A percentile compares a stretch with the other conserved stretches of the same genome.
phyloP scores from a whole-genome alignment of 1,140 invertebrate genomes.

The Cecropterus lyciades region DNA sequence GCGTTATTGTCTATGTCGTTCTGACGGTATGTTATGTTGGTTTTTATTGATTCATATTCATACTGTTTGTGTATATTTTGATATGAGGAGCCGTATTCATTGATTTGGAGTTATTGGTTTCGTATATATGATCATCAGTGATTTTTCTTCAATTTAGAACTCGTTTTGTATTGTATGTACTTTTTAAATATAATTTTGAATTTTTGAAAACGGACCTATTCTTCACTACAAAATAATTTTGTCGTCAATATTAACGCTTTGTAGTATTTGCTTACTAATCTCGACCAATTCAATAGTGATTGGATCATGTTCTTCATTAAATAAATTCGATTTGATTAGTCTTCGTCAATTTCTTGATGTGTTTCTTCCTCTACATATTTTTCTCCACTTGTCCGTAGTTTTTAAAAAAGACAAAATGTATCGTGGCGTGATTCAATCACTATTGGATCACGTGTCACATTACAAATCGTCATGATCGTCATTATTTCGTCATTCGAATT shows the following conservation, averaged over 20 bases:
- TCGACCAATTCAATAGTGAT: slow-evolving; percentile 52
- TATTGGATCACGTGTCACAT: slow-evolving; percentile 50
- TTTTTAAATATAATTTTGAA: slow-evolving; percentile 40
- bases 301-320: slow-evolving; percentile 43
- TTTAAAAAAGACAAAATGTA: slow-evolving; percentile 8
- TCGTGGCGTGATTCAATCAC: slow-evolving; percentile 47
- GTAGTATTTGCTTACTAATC: slow-evolving; percentile 45
- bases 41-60: slow-evolving; percentile 37
- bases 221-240: slow-evolving; percentile 28
- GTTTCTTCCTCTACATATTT: slow-evolving; percentile 13
- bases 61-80: slow-evolving; percentile 11
- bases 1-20: slow-evolving; percentile 59
- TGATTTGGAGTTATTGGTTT: slow-evolving; percentile 38
- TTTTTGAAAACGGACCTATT: slow-evolving; percentile 47
- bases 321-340: slow-evolving; percentile 1
- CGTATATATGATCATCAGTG: slow-evolving; percentile 29
- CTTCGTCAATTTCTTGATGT: slow-evolving; percentile 27
- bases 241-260: slow-evolving; percentile 28
- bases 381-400: slow-evolving; percentile 26
- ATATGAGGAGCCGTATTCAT: slow-evolving; percentile 39
- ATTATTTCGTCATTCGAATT: neutral
- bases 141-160: slow-evolving; percentile 3
- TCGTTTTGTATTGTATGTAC: slow-evolving; percentile 32
- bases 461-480: slow-evolving; percentile 11
- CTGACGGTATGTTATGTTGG: slow-evolving; percentile 52